Conservation (phyloP, 2,113 vertebrate genomes). For the Odocoileus hemionus region DNA sequence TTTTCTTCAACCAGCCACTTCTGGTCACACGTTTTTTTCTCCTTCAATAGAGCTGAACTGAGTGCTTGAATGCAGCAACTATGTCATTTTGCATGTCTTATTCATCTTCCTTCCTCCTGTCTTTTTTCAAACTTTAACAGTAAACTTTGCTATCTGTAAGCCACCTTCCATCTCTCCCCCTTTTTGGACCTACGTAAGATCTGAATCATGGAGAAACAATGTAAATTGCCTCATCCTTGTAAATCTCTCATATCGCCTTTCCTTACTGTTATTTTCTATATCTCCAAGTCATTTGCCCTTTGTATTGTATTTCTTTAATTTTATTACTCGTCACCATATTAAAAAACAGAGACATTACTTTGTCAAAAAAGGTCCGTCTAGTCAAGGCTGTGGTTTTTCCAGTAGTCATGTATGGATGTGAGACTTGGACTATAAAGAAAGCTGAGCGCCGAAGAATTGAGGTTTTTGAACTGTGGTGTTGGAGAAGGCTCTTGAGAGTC, state of each 20-base stretch:
- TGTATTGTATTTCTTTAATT: constrained; percentile 21
- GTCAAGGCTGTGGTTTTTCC: background rate
- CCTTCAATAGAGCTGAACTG: background rate
- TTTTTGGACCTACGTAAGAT: background rate
- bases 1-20: background rate
- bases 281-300: background rate
- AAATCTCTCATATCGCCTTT: background rate
- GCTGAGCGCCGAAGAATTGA: background rate
- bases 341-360: background rate
- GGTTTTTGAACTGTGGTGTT: background rate
- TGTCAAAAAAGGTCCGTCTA: background rate
- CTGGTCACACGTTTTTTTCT: background rate
- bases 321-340: background rate
- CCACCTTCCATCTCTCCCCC: no score
- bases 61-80: background rate
- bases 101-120: background rate
- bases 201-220: constrained; percentile 5
- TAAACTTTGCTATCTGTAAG: background rate
- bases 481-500: background rate
- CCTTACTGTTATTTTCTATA: background rate
- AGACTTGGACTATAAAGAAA: background rate
- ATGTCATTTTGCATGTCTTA: background rate
- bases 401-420: background rate
- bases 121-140: background rate
- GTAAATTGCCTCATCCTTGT: background rate